These are phyloP conservation scores for Syngnathus rostellatus DNA, from an alignment of 2,797 vertebrate genomes.

Conservation along the genomic window DNA sequence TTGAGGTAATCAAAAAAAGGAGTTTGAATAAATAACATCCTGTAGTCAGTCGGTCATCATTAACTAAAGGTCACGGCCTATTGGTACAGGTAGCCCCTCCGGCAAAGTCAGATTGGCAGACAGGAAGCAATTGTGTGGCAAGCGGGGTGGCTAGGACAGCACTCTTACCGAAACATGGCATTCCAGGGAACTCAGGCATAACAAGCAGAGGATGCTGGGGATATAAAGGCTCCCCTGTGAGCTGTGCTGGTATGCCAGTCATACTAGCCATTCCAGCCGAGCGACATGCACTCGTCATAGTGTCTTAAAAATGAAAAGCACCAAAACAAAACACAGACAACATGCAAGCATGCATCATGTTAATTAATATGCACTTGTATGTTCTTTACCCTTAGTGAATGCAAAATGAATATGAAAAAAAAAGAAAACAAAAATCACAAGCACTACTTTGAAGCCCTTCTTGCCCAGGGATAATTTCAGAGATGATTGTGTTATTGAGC, in stretches of 20 bases:
- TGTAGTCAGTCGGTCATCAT: neutral
- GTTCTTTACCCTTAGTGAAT: neutral
- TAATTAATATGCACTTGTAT: neutral
- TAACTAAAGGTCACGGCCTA: conserved; percentile 37
- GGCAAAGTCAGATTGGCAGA: conserved; percentile 71
- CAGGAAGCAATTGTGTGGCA: conserved; percentile 74
- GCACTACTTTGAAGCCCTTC: neutral
- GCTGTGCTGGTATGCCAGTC: conserved; percentile 88
- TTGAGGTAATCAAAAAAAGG: neutral
- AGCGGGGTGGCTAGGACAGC: conserved; percentile 55
- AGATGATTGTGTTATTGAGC: neutral
- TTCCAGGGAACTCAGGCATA: conserved; percentile 82
- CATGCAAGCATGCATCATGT: conserved; percentile 68
- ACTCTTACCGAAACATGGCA: conserved; percentile 86
- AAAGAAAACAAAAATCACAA: neutral
- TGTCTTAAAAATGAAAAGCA: conserved; percentile 72
- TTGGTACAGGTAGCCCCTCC: conserved; percentile 73
- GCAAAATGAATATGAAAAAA: neutral
- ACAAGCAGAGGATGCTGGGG: conserved; percentile 81
- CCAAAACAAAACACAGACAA: conserved; percentile 76
- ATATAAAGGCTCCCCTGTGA: conserved; percentile 80
- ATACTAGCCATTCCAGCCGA: conserved; percentile 90
- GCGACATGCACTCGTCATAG: conserved; percentile 87
- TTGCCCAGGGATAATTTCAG: neutral
- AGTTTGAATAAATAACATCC: neutral